phyloP scores from a whole-genome alignment of 2,888 invertebrate genomes.

The Aleiodes leptofemur region DNA sequence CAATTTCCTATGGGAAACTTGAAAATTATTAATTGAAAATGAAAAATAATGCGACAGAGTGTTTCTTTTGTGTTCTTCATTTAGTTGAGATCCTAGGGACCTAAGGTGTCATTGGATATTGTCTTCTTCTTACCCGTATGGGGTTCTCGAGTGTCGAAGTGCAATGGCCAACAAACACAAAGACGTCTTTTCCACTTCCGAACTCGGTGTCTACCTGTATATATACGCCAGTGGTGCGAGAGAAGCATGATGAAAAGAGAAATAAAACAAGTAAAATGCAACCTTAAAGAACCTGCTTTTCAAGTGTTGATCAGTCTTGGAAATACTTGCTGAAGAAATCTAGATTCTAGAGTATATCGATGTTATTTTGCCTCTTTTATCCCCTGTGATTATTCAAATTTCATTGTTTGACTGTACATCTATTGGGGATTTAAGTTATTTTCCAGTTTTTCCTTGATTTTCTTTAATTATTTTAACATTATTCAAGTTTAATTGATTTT shows the following conservation, averaged over 20 bases:
- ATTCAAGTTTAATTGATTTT: too few species aligned
- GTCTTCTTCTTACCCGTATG: slow-evolving; percentile 2
- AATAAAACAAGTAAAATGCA: too few species aligned
- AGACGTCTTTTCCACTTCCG: slow-evolving; percentile 70
- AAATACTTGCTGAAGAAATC: background rate
- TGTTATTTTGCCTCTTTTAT: too few species aligned
- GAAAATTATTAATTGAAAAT: background rate
- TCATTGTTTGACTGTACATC: too few species aligned
- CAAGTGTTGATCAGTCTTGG: slow-evolving; percentile 22
- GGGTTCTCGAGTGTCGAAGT: slow-evolving; percentile 51
- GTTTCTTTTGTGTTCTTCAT: background rate
- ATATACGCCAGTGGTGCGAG: background rate
- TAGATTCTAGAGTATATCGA: slow-evolving; percentile 5
- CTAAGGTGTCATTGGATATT: slow-evolving; percentile 64
- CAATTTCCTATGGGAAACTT: slow-evolving; percentile 26
- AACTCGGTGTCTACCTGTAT: slow-evolving; percentile 48
- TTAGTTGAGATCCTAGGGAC: background rate
- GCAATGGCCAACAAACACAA: slow-evolving; percentile 65
- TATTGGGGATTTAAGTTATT: too few species aligned
- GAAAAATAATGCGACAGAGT: too few species aligned
- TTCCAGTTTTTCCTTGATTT: too few species aligned
- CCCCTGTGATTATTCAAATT: too few species aligned
- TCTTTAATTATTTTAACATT: too few species aligned
- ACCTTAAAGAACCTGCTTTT: background rate
- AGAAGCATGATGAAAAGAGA: too few species aligned